Conservation (phyloP, 1,140 invertebrate genomes). For the Formica exsecta region DNA sequence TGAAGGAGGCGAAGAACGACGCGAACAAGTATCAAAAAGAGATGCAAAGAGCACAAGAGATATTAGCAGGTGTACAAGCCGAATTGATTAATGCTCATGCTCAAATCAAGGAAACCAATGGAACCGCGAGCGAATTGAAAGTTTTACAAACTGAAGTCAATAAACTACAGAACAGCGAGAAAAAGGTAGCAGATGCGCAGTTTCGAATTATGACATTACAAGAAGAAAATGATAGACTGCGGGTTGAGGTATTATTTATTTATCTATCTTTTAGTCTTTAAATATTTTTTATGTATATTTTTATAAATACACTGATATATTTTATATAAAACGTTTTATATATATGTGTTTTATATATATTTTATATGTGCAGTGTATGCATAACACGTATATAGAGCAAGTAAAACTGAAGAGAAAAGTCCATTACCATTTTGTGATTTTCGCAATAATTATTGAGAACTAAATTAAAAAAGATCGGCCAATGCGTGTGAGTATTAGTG, state of each 20-base stretch:
- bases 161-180: slow-evolving; percentile 78
- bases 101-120: slow-evolving; percentile 70
- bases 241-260: slow-evolving; percentile 84
- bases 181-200: slow-evolving; percentile 72
- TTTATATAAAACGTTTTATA: background rate
- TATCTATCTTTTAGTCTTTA: slow-evolving; percentile 12
- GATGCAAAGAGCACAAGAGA: slow-evolving; percentile 74
- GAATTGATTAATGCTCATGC: slow-evolving; percentile 75
- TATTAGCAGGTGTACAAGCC: slow-evolving; percentile 74
- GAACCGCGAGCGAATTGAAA: slow-evolving; percentile 67
- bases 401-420: too few species aligned
- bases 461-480: too few species aligned
- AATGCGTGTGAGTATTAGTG: too few species aligned
- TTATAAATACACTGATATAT: too few species aligned
- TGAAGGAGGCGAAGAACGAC: slow-evolving; percentile 77
- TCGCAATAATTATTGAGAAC: too few species aligned
- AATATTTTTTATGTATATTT: slow-evolving; percentile 31
- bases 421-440: too few species aligned
- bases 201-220: slow-evolving; percentile 80
- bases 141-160: slow-evolving; percentile 79
- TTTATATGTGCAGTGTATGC: slow-evolving; percentile 19
- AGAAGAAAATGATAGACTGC: slow-evolving; percentile 87
- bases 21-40: slow-evolving; percentile 77
- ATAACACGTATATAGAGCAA: slow-evolving; percentile 4
- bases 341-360: background rate